phyloP scores from a whole-genome alignment of 2,888 invertebrate genomes.

The Dioctria rufipes region DNA sequence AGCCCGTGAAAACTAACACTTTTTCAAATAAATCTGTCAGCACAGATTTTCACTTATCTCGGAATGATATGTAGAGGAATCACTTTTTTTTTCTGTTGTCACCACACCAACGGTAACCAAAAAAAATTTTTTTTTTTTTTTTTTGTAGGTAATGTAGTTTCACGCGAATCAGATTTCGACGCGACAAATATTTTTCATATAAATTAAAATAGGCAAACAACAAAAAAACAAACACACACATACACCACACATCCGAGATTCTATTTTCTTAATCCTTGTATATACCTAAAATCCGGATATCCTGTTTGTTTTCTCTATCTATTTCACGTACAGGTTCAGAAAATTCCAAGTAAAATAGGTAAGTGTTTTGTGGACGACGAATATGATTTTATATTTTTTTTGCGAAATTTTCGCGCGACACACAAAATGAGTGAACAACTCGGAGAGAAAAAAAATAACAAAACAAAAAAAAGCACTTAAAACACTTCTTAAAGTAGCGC shows the following conservation, averaged over 20 bases:
- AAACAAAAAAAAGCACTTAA: slow-evolving; percentile 14
- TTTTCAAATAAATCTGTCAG: neutral
- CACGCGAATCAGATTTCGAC: neutral
- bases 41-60: neutral
- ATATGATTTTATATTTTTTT: too few relatives aligned
- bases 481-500: slow-evolving; percentile 43
- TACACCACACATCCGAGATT: too few relatives aligned
- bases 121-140: too few relatives aligned
- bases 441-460: neutral
- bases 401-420: slow-evolving; percentile 37
- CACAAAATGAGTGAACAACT: slow-evolving; percentile 8
- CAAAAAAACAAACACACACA: too few relatives aligned
- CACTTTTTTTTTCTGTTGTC: neutral
- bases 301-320: neutral
- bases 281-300: neutral
- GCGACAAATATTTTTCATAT: neutral
- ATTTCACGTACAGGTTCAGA: too few relatives aligned
- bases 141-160: too few relatives aligned
- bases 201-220: neutral
- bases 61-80: slow-evolving; percentile 5
- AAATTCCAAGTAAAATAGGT: too few relatives aligned
- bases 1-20: slow-evolving; percentile 15
- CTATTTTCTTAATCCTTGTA: neutral
- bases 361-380: slow-evolving; percentile 1
- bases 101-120: neutral